Percentiles rank a stretch among this genome's conserved stretches.
These are phyloP conservation scores for Acleris emargana DNA, from an alignment of 2,888 invertebrate genomes.

Conservation along the genomic window DNA sequence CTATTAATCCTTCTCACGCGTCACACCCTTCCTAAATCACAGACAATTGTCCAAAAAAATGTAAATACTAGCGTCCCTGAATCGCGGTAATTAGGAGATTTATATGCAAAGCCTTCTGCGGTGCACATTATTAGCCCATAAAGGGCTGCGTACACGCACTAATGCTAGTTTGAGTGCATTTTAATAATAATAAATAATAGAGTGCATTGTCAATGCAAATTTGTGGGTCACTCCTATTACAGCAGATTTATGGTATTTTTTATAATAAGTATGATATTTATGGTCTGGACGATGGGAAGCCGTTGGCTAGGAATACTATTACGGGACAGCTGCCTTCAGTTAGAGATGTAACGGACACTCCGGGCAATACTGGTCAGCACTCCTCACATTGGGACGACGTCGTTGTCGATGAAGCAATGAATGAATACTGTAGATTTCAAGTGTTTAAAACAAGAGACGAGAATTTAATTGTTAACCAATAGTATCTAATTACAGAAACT, in stretches of 20 bases:
- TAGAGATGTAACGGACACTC: slow-evolving; percentile 7
- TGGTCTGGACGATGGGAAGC: slow-evolving; percentile 59
- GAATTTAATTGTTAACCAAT: too few relatives aligned
- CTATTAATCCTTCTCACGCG: slow-evolving; percentile 35
- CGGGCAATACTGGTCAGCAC: not conserved
- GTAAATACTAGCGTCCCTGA: slow-evolving; percentile 63
- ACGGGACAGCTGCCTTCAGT: slow-evolving; percentile 22
- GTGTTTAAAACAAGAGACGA: too few relatives aligned
- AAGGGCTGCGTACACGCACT: slow-evolving; percentile 68
- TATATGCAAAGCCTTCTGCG: slow-evolving; percentile 82
- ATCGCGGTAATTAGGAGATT: slow-evolving; percentile 81
- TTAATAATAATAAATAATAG: slow-evolving; percentile 20
- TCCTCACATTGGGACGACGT: not conserved
- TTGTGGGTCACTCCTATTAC: slow-evolving; percentile 78
- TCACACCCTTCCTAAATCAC: slow-evolving; percentile 67
- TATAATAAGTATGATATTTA: slow-evolving; percentile 76
- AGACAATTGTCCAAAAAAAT: slow-evolving; percentile 67
- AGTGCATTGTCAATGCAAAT: slow-evolving; percentile 60
- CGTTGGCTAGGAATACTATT: slow-evolving; percentile 44
- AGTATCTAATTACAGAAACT: too few relatives aligned
- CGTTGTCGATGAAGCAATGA: too few relatives aligned
- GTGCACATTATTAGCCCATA: slow-evolving; percentile 78
- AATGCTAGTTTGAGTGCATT: slow-evolving; percentile 69
- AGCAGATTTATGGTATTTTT: slow-evolving; percentile 73
- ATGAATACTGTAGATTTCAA: too few relatives aligned